Conservation (phyloP, 2,797 vertebrate species). For the Sebastes alutus region DNA sequence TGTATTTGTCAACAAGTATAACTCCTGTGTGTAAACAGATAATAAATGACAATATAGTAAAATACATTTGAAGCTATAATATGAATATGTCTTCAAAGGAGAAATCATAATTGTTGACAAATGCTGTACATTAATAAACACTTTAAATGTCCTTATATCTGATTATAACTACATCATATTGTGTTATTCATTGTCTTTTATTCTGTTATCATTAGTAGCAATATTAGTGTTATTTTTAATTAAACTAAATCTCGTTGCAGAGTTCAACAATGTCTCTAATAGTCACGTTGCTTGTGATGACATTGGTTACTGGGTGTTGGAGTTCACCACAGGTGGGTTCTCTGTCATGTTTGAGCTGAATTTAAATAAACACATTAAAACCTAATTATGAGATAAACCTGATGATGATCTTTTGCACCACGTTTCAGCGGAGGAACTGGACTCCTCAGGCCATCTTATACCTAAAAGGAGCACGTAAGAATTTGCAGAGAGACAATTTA, state of each 20-base stretch:
- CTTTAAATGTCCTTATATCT: background rate
- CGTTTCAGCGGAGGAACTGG: constrained; percentile 69
- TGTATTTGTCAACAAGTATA: background rate
- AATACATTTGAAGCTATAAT: background rate
- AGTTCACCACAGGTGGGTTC: constrained; percentile 50
- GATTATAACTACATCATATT: background rate
- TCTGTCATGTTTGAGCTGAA: background rate
- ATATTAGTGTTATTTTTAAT: background rate
- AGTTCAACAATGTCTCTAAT: constrained; percentile 47
- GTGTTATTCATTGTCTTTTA: background rate
- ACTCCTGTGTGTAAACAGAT: background rate
- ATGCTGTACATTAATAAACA: background rate
- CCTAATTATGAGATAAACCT: background rate
- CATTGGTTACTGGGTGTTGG: constrained; percentile 53
- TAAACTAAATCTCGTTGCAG: constrained; percentile 14
- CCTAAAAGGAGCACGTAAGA: constrained; percentile 75
- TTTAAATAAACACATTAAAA: background rate
- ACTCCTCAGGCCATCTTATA: constrained; percentile 74
- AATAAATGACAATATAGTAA: background rate
- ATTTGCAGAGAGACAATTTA: background rate
- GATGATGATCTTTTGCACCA: background rate
- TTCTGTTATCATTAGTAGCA: background rate
- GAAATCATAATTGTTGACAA: background rate
- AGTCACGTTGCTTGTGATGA: constrained; percentile 46
- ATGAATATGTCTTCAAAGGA: background rate